Evolutionary conservation across 2,797 vertebrate genomes (phyloP), one percentile per base, ranked within the genome.

Genomic region (Diceros bicornis): DNA sequence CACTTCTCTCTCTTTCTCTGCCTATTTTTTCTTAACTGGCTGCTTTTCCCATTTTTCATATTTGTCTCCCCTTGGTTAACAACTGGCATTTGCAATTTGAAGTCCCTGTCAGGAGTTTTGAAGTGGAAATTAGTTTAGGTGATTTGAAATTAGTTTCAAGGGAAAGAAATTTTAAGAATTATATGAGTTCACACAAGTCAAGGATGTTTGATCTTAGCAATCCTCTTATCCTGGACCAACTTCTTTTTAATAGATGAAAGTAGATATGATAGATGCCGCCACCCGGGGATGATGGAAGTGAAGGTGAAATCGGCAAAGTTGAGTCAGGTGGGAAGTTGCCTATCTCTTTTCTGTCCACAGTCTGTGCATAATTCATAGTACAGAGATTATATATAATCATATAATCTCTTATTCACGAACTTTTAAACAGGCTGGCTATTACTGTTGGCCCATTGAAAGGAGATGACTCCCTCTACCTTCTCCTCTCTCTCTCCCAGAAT

Each of bases 311-410:
- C n/a, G 72, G 91, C 52, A 75, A 88, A 95, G 84, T 72, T 61
- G 91, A 97, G 92, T 91, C 79, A 83, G 92, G 84, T 52, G 64
- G 92, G 94, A 97, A 95, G n/a, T 55, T 50, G 77, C 92, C 71
- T 2, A 5, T 71, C 90, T 96, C 85, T 85, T 95, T 97, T 91
- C 89, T 79, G 34, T 20, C 1, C 64, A 84, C 95, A 79, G 81
- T 47, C 68, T 0, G 52, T 98, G 97, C 96, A 98, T 96, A 97
- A 98, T 98, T 98, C 98, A 98, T 98, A 93, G 91, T 29, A 61
- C 95, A 96, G 61, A 98, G 97, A 97, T 95, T 98, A 97, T 92
- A 66, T 85, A 41, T 90, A 96, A 91, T 95, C 78, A 66, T 85
- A 41, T 90, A 96, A 91, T 95, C 78, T 92, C 98, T 97, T 95